These are phyloP conservation scores for Melolontha melolontha DNA, from an alignment of 2,888 invertebrate species.

Conservation along the genomic window DNA sequence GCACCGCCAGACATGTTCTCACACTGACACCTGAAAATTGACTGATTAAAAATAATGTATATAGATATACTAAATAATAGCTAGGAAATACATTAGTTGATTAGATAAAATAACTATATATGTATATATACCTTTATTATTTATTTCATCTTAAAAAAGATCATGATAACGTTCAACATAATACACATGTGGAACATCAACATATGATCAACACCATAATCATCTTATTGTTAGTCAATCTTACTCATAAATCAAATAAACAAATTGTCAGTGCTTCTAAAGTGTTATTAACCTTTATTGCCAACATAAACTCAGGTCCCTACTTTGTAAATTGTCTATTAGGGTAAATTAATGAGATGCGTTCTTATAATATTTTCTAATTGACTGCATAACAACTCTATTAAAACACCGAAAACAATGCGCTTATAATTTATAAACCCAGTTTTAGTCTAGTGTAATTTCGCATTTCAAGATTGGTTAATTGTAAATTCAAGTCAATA, in stretches of 20 bases:
- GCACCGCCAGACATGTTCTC: slow-evolving; percentile 71
- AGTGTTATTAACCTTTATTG: slow-evolving; percentile 21
- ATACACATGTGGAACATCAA: slow-evolving; percentile 9
- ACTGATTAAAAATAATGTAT: too few species aligned
- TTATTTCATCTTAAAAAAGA: slow-evolving; percentile 1
- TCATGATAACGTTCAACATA: slow-evolving; percentile 11
- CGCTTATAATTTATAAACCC: too few species aligned
- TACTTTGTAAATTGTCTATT: background rate
- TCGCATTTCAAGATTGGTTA: too few species aligned
- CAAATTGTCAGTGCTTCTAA: slow-evolving; percentile 20
- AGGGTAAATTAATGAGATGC: too few species aligned
- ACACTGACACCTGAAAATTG: slow-evolving; percentile 12
- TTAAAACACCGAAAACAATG: too few species aligned
- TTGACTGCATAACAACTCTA: too few species aligned
- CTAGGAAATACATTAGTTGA: background rate
- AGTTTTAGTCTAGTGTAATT: too few species aligned
- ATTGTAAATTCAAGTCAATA: too few species aligned
- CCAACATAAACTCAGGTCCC: slow-evolving; percentile 17
- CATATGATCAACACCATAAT: too few species aligned
- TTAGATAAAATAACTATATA: slow-evolving; percentile 6
- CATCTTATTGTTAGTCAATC: background rate
- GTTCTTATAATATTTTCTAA: too few species aligned
- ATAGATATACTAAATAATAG: background rate
- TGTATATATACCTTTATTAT: slow-evolving; percentile 1
- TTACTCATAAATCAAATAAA: slow-evolving; percentile 35